Evolutionary conservation across 2,113 vertebrate genomes (phyloP).

Genomic region (Caranx melampygus): DNA sequence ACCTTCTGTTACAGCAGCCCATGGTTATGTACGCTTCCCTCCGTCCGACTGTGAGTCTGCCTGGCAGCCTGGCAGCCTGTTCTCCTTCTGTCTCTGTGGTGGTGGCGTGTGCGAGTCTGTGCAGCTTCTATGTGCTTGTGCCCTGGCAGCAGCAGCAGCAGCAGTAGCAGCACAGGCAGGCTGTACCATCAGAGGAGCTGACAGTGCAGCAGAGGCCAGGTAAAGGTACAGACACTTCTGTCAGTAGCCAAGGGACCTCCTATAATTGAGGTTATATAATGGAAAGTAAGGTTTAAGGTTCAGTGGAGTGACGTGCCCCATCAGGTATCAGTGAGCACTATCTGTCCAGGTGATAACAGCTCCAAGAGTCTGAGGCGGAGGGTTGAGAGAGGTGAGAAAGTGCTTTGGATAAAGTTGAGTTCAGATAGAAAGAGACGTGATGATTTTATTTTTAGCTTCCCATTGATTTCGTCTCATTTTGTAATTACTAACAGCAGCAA

Average conservation of each 20-base stretch:
- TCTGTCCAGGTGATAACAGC: conserved; percentile 45
- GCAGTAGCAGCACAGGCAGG: conserved; percentile 44
- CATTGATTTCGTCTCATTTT: neutral
- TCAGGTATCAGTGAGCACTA: conserved; percentile 27
- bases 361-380: neutral
- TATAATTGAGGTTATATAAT: conserved; percentile 36
- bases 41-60: conserved; percentile 36
- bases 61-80: conserved; percentile 65
- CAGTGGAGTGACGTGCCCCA: neutral
- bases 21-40: conserved; percentile 66
- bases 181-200: conserved; percentile 54
- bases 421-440: neutral
- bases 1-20: conserved; percentile 80
- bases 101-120: conserved; percentile 43
- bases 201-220: conserved; percentile 60
- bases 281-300: conserved; percentile 38
- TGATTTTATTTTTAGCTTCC: neutral
- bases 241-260: neutral
- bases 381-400: neutral
- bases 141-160: conserved; percentile 30
- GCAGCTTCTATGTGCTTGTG: conserved; percentile 48
- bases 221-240: conserved; percentile 57
- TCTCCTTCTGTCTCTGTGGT: conserved; percentile 63
- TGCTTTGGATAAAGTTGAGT: neutral
- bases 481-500: neutral